Evolutionary conservation across 2,888 invertebrate genomes (phyloP), one percentile per base, ranked within the genome.

Genomic region (Meghimatium bilineatum): DNA sequence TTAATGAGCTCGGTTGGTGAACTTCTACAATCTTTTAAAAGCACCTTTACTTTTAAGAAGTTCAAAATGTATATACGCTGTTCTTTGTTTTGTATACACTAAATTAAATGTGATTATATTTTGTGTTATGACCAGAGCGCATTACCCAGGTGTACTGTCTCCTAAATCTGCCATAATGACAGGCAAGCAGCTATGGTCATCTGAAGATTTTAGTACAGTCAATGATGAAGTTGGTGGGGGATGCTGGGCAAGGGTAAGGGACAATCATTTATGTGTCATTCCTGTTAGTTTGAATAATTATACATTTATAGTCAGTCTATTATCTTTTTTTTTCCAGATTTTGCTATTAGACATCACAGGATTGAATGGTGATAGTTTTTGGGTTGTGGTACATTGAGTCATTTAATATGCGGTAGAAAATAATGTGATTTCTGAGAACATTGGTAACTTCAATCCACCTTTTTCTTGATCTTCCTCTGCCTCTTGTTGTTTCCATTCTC

Each of bases 131-230:
- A 56, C 32, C 86, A 92, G 91, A 12, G 87, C 84, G n/a, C 92
- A 92, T 86, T 92, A 92, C 80, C 92, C 92, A 32, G 91, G 91
- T 12, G 90, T 91, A 5, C 56, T 84, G 32, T 90, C 88, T 17
- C 88, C 89, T 38, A 34, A 67, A 2, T 84, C 82, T 34, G 91
- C 93, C 12, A 82, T 90, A 66, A 76, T 86, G 34, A 89, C 89
- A n/a, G 91, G 90, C 0, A 92, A 91, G 84, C 91, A 89, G 2
- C 88, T 94, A 44, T 94, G 93, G 93, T 89, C 93, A 14, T 93
- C 93, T 12, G 94, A 94, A 86, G 94, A 94, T 82, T 94, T 90
- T 90, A 93, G 93, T 84, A 91, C 93, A 1, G 89, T 87, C 80
- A 93, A 93, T 86, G 89, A 92, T 85, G 86, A 90, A 34, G 88